phyloP scores from a whole-genome alignment of 2,113 vertebrate species.

The Coreoperca whiteheadi region DNA sequence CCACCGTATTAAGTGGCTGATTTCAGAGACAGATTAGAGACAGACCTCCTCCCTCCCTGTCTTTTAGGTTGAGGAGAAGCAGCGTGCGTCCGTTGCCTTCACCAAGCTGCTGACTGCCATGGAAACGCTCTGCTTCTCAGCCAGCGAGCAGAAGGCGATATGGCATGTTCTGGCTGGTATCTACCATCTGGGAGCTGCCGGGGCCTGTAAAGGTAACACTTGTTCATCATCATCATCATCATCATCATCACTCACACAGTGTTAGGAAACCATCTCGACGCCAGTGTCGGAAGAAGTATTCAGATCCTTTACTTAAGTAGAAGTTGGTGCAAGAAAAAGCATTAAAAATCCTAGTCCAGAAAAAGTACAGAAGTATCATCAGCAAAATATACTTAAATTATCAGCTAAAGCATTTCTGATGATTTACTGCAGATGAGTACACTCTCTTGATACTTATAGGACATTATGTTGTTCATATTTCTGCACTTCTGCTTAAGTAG shows the following conservation, averaged over 20 bases:
- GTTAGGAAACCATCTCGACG: background rate
- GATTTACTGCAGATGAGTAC: too few relatives aligned
- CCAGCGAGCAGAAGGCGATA: slow-evolving; percentile 87
- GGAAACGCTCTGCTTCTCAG: slow-evolving; percentile 87
- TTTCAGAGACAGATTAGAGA: slow-evolving; percentile 11
- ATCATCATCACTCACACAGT: slow-evolving; percentile 4
- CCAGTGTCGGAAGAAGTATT: too few relatives aligned
- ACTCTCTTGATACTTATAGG: too few relatives aligned
- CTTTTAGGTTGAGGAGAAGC: slow-evolving; percentile 92
- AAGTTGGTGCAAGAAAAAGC: too few relatives aligned
- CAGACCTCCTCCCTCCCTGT: background rate
- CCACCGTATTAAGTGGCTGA: slow-evolving; percentile 17
- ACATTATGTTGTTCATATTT: too few relatives aligned
- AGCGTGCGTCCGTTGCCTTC: slow-evolving; percentile 87
- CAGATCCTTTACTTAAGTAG: too few relatives aligned
- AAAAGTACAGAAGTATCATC: too few relatives aligned
- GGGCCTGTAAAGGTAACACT: slow-evolving; percentile 91
- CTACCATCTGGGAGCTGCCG: slow-evolving; percentile 93
- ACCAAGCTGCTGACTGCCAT: slow-evolving; percentile 89
- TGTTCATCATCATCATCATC: slow-evolving; percentile 13
- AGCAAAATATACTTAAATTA: too few relatives aligned
- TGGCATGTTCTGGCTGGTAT: slow-evolving; percentile 93
- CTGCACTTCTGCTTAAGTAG: too few relatives aligned
- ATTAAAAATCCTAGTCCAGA: too few relatives aligned
- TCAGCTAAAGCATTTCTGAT: too few relatives aligned